A percentile compares a stretch with the other conserved stretches of the same genome.
phyloP scores from a whole-genome alignment of 2,797 vertebrate genomes.

The Sebastes matsubarae region DNA sequence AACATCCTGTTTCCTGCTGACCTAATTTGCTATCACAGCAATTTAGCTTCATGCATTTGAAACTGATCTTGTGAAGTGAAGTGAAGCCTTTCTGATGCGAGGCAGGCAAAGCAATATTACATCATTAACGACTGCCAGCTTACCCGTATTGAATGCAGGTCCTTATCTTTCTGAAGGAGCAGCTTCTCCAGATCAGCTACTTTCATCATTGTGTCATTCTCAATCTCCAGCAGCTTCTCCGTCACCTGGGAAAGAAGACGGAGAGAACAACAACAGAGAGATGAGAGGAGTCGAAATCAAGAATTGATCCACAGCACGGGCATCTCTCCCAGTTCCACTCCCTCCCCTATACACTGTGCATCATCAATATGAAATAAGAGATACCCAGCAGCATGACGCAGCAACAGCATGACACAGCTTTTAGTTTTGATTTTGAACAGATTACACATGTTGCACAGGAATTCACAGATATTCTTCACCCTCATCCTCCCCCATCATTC shows the following conservation, averaged over 20 bases:
- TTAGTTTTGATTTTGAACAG: slow-evolving; percentile 56
- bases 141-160: slow-evolving; percentile 90
- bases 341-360: slow-evolving; percentile 39
- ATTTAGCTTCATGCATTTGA: slow-evolving; percentile 53
- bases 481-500: slow-evolving; percentile 73
- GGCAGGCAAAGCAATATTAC: neutral
- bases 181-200: slow-evolving; percentile 96
- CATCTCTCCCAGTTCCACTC: slow-evolving; percentile 51
- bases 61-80: slow-evolving; percentile 25
- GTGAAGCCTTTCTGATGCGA: slow-evolving; percentile 1
- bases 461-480: slow-evolving; percentile 66
- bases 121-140: neutral
- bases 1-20: slow-evolving; percentile 73
- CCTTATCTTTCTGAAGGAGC: slow-evolving; percentile 94
- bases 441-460: slow-evolving; percentile 61
- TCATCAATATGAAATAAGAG: slow-evolving; percentile 67
- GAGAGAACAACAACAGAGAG: slow-evolving; percentile 10
- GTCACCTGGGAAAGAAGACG: slow-evolving; percentile 84
- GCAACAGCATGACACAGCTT: slow-evolving; percentile 66
- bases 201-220: slow-evolving; percentile 98
- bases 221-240: slow-evolving; percentile 95
- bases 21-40: slow-evolving; percentile 66
- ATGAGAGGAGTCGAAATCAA: slow-evolving; percentile 33
- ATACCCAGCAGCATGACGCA: slow-evolving; percentile 66
- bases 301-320: slow-evolving; percentile 48